Evolutionary conservation across 92 coral and sea anemone species (phyloP), one percentile per base, ranked within the genome.

Genomic region (Hydrozoanthus gracilis): DNA sequence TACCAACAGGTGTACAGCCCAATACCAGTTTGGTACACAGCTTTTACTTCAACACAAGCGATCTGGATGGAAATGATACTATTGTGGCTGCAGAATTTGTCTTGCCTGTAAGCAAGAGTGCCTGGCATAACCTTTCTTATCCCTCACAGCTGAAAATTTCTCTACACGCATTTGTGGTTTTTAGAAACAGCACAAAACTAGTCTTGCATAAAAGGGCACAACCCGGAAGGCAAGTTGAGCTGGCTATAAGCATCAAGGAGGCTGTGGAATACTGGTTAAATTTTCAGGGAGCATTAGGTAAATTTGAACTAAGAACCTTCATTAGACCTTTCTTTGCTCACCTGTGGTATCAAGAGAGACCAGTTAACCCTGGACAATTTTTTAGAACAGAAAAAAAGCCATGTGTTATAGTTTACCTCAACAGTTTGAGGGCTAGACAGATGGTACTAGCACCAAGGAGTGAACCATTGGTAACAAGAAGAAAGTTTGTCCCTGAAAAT

Each of bases 41-140:
- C 6, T 80, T 65, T 20, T 9, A 48, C 56, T 80, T 64, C 74
- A 80, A 80, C 47, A 80, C 85, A 20, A 80, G 73, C 6, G 85
- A 65, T 46, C 13, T 80, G 46, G 27, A 7, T 65, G 13, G 14
- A 51, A 65, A 14, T 65, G 17, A 65, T 45, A 66, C 85, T 18
- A 17, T 80, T 13, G 13, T 80, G 13, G 85, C 60, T 8, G 85
- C 85, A 1, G 52, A 48, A 49, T 49, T 80, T 18, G 14, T 64
- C 17, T 68, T 68, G 27, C 39, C 44, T 7, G 73, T 68, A 27
- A 35, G 9, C 11, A 45, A 8, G 48, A 6, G 39, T 27, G 39
- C 39, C 39, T 27, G 39, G 39, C 0, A 27, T 27, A 27, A 27
- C 1, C 8, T 8, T 2, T 1, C 12, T 14, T 7, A 35, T 3